Evolutionary conservation across 2,888 invertebrate genomes (phyloP), one percentile per base, ranked within the genome.

Genomic region (Drosophila trichaetosa): DNA sequence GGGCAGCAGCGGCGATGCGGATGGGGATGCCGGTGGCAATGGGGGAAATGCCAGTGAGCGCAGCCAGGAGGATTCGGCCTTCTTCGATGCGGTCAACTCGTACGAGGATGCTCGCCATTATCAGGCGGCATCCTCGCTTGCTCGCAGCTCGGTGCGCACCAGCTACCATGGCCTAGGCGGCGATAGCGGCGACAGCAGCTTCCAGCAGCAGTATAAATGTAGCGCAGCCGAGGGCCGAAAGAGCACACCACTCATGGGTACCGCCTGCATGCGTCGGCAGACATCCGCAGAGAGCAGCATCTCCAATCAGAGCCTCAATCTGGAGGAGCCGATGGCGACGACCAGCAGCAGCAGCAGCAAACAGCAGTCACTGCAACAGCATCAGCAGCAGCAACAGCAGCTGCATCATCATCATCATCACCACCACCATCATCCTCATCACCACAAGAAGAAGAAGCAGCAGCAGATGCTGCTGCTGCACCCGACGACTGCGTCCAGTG

Each of bases 271-370:
- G 91, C 86, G 92, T 4, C 90, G 93, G 10, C 93, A 93, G 76
- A 92, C 93, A 2, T 93, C 93, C 0, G 93, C 92, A 4, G 93
- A 93, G 73, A 93, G 93, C 64, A 93, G 93, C 77, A 92, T 93
- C 34, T 93, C 93, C 38, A 93, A 92, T 83, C 93, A 93, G 70
- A 93, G 93, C 69, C 79, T 91, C 18, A 93, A 91, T 64, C 76
- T 92, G 57, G 93, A 93, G 59, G 93, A 93, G 48, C 73, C 79
- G 8, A 16, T 66, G 2, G n/a, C 66, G 10, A 48, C 68, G 11
- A 8, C 67, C 77, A 78, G 36, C 74, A 80, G 49, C 58, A 11
- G 51, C 42, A 21, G 33, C 59, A 56, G 46, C 63, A 64, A 52
- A 13, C 56, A 58, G 24, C 67, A 61, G 13, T 59, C 36, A 4